Base-by-base conservation (phyloP, 1,140 invertebrate genomes). In the Trachymyrmex septentrionalis region DNA sequence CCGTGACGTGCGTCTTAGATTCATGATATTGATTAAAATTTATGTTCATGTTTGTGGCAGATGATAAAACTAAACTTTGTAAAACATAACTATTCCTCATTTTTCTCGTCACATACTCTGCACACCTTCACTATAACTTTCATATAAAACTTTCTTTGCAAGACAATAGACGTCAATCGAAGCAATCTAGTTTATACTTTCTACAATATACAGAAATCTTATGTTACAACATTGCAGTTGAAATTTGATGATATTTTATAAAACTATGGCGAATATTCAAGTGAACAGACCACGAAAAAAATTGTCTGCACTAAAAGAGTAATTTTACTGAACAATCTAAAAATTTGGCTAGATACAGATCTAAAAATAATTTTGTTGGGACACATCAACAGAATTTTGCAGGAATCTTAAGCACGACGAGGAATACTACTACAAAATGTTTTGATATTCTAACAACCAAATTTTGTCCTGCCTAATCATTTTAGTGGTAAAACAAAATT, bases 21-120 rank as follows among this genome's bases (percentile, higher is more conserved):
- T 38, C 48, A 24, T 38, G 14, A 57, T 38, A 80, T 81, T 27
- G 67, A 73, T 73, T 82, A 27, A 72, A 50, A 59, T 48, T 82
- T 57, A 34, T 14, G 12, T 81, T 24, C 6, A 16, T 19, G 10
- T 57, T 34, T 16, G 55, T 44, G 0, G 10, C 5, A 21, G 16
- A 69, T 69, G 21, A 38, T 44, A 19, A 10, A 1, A 57, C 21
- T 24, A 57, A 57, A 80, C 3, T 55, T 48, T 19, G 9, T 21
- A 57, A 61, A 59, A 38, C 2, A 9, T 59, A 38, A 57, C 3
- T 55, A 21, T 21, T 55, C n/a, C 2, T 57, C 0, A 38, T 14
- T 44, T 7, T 19, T 61, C 38, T 53, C 16, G 16, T 59, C 14
- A 16, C 4, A 16, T 9, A 30, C 16, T 72, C 3, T n/a, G 38